Base-by-base conservation (phyloP, 1,140 invertebrate genomes). In the Streblospio benedicti region DNA sequence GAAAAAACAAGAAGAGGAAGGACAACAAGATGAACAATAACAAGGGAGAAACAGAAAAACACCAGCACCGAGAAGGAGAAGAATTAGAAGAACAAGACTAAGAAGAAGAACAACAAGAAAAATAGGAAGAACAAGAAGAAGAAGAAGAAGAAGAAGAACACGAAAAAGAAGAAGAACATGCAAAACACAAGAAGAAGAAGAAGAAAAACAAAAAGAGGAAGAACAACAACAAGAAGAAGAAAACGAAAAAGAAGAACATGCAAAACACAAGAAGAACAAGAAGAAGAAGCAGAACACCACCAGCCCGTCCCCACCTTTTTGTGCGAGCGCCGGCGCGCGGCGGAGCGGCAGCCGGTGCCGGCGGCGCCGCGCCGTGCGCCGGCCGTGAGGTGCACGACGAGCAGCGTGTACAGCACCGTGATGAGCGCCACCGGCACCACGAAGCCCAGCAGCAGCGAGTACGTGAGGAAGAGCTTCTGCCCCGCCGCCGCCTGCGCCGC, bases 311-410 rank as follows among this genome's bases (percentile, higher is more conserved):
- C n/a, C n/a, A n/a, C n/a, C 31, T 55, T 56, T 18, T 88, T 82
- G 70, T 95, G 90, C 0, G 91, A 91, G 12, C 55, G 33, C 20
- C 45, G 25, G 31, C 38, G 50, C 32, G 16, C 30, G 2, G 45
- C 54, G 47, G 23, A 31, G 4, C 27, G 33, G 12, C 32, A 27
- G 18, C 18, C 12, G 52, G 33, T 18, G 38, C 31, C 32, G 35
- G 52, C 32, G n/a, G n/a, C n/a, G n/a, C n/a, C n/a, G n/a, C n/a
- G n/a, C n/a, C n/a, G n/a, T n/a, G n/a, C n/a, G n/a, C n/a, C n/a
- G n/a, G n/a, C n/a, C 18, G 35, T 28, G 2, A 63, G 49, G n/a
- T 47, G 47, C 4, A 57, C 27, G 27, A 64, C 33, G 1, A 64
- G 59, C 28, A 62, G 52, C 2, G 52, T 32, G 45, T 64, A 64